A percentile compares a stretch with the other conserved stretches of the same genome.
Conservation (phyloP, 2,113 vertebrate species). For the Lonchura striata region DNA sequence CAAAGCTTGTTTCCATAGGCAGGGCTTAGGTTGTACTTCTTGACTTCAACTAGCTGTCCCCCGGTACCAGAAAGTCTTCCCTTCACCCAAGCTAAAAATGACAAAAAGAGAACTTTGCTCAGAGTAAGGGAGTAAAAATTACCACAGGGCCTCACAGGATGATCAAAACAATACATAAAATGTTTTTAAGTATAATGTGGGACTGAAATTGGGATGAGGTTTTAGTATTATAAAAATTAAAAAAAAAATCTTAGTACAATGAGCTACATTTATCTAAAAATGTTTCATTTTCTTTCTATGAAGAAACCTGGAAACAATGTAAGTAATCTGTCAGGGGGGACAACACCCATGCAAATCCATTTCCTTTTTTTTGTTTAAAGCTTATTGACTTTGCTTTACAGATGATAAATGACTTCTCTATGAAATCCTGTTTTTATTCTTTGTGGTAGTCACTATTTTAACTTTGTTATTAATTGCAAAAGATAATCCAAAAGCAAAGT, state of each 20-base stretch:
- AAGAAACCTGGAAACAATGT: background rate
- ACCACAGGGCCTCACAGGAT: background rate
- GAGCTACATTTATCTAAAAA: background rate
- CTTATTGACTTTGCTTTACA: background rate
- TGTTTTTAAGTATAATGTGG: background rate
- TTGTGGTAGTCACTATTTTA: background rate
- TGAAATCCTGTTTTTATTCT: background rate
- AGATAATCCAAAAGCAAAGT: background rate
- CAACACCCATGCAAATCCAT: background rate
- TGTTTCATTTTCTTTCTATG: background rate
- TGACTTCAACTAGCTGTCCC: background rate
- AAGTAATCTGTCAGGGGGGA: background rate
- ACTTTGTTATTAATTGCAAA: background rate
- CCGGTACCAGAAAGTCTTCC: background rate
- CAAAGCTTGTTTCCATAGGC: background rate
- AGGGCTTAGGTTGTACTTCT: background rate
- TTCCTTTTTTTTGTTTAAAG: background rate
- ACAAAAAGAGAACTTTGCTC: background rate
- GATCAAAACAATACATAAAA: background rate
- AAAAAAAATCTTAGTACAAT: background rate
- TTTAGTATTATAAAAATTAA: background rate
- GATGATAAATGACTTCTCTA: background rate
- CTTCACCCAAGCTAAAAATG: background rate
- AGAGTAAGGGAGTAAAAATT: background rate
- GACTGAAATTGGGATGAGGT: background rate